Conservation (phyloP, 2,797 vertebrate species). For the Mormyrus hasselquistii region DNA sequence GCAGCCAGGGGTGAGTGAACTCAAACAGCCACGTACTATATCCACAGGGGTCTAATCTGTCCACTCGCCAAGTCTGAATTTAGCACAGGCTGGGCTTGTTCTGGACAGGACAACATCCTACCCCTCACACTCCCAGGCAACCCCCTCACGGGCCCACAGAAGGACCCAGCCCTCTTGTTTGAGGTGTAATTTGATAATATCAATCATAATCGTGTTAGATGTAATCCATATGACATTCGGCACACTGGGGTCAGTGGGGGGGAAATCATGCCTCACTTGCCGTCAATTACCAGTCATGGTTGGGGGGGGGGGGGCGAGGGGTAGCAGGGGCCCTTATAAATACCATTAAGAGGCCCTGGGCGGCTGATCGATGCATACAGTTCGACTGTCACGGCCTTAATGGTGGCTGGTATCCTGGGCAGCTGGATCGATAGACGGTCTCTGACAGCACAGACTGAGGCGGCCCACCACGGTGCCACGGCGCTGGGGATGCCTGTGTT, state of each 20-base stretch:
- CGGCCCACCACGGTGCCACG: slow-evolving; percentile 45
- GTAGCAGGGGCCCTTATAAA: slow-evolving; percentile 76
- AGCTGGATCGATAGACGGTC: slow-evolving; percentile 75
- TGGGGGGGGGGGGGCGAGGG: slow-evolving; percentile 57
- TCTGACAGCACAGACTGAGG: slow-evolving; percentile 60
- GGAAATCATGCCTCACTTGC: slow-evolving; percentile 83
- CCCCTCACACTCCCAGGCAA: neutral
- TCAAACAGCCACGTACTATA: neutral
- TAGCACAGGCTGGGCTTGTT: neutral
- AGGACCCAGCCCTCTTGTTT: slow-evolving; percentile 41
- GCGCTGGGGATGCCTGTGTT: slow-evolving; percentile 50
- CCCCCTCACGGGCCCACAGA: neutral
- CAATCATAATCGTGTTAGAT: slow-evolving; percentile 90
- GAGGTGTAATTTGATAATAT: slow-evolving; percentile 83
- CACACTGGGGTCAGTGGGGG: slow-evolving; percentile 78
- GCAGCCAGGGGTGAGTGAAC: neutral
- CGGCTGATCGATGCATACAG: slow-evolving; percentile 78
- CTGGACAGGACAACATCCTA: neutral
- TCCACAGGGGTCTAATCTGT: neutral
- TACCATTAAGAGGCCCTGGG: slow-evolving; percentile 73
- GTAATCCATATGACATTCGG: slow-evolving; percentile 84
- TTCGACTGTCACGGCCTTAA: slow-evolving; percentile 82
- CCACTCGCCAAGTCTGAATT: neutral
- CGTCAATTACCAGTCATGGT: slow-evolving; percentile 84
- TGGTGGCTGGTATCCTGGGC: slow-evolving; percentile 70